A percentile compares a stretch with the other conserved stretches of the same genome.
Evolutionary conservation across 2,888 invertebrate species (phyloP).

Genomic region (Sphaerophoria taeniata): DNA sequence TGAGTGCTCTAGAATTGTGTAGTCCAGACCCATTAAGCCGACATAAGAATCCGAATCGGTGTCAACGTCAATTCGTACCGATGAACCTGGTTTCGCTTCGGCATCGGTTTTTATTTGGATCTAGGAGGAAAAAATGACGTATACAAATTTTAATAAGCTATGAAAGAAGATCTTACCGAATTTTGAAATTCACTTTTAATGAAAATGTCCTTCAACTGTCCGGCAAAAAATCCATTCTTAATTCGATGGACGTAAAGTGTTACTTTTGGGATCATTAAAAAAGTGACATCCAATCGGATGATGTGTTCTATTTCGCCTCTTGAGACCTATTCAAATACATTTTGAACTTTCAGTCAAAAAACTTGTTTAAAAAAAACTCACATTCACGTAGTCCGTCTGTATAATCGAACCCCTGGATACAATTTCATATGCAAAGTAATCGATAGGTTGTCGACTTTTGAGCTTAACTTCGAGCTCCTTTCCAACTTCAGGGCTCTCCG

Average conservation of each 20-base stretch:
- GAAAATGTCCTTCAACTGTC: constrained; percentile 22
- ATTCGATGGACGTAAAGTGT: constrained; percentile 40
- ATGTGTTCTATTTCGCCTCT: constrained; percentile 7
- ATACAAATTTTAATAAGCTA: neutral
- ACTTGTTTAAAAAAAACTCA: constrained; percentile 74
- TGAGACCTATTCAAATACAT: constrained; percentile 45
- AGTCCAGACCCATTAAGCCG: constrained; percentile 92
- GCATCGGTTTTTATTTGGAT: constrained; percentile 79
- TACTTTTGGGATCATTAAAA: constrained; percentile 58
- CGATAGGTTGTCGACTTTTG: constrained; percentile 88
- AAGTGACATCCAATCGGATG: constrained; percentile 14
- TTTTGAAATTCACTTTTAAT: constrained; percentile 45
- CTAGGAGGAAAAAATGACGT: constrained; percentile 31
- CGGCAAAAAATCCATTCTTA: neutral
- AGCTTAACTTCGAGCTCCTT: constrained; percentile 89
- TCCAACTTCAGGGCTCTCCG: constrained; percentile 85
- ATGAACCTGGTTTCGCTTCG: constrained; percentile 88
- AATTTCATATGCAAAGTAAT: constrained; percentile 89
- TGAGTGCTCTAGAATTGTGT: constrained; percentile 87
- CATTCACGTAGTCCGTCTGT: constrained; percentile 88
- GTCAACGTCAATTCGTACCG: constrained; percentile 89
- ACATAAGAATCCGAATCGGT: constrained; percentile 92
- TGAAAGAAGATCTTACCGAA: constrained; percentile 31
- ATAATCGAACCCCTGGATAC: constrained; percentile 94
- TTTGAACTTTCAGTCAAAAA: neutral